Percentiles rank a stretch among this genome's conserved stretches.
These are phyloP conservation scores for Emberiza fucata DNA, from an alignment of 2,113 vertebrate genomes.

Conservation along the genomic window DNA sequence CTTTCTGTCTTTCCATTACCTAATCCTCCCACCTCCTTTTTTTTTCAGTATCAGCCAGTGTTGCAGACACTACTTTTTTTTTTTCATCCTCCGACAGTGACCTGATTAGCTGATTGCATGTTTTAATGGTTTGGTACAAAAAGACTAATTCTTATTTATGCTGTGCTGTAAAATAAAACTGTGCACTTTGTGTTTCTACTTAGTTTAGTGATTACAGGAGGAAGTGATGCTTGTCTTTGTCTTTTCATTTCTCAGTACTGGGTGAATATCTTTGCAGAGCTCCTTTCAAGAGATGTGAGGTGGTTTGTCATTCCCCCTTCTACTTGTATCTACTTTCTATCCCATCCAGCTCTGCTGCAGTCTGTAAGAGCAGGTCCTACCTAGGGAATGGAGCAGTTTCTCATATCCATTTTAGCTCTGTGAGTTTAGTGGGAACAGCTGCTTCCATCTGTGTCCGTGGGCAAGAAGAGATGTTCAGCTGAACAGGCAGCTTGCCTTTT, in stretches of 20 bases:
- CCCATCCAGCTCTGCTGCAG: not conserved
- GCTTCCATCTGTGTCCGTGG: not conserved
- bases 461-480: not conserved
- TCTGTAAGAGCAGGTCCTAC: not conserved
- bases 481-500: not conserved
- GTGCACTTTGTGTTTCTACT: not conserved
- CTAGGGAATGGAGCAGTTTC: not conserved
- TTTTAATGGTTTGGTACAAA: not conserved
- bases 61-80: not conserved
- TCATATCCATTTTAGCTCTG: not conserved
- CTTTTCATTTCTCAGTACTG: not conserved
- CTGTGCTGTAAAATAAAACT: not conserved
- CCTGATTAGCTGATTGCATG: not conserved
- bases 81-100: not conserved
- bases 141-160: not conserved
- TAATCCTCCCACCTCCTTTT: constrained; percentile 8
- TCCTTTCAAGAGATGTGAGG: not conserved
- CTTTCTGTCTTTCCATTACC: constrained; percentile 35
- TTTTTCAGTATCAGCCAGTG: not conserved
- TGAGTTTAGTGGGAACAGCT: not conserved
- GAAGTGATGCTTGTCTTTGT: not conserved
- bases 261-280: not conserved
- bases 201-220: not conserved
- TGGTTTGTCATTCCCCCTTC: no score
- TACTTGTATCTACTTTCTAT: not conserved